phyloP scores from a whole-genome alignment of 2,113 vertebrate genomes.

The Rhea pennata region DNA sequence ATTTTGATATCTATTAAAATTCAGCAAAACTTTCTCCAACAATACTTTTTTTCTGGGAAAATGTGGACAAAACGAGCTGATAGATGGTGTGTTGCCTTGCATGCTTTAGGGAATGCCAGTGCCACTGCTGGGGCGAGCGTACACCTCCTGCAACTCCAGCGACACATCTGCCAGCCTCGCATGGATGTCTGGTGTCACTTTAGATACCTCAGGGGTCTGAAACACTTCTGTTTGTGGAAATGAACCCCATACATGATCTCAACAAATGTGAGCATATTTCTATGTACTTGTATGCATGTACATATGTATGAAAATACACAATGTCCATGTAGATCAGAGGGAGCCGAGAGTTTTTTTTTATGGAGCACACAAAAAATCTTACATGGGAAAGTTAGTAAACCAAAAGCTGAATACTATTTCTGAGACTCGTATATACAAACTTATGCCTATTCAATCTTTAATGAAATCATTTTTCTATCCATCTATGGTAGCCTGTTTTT shows the following conservation, averaged over 20 bases:
- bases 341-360: not conserved
- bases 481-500: not conserved
- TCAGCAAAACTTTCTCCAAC: not conserved
- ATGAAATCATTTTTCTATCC: not conserved
- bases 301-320: not conserved
- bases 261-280: not conserved
- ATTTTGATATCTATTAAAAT: not conserved
- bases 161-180: not conserved
- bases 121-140: too few relatives aligned
- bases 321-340: accelerated
- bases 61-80: not conserved
- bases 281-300: not conserved
- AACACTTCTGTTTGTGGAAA: not conserved
- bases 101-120: not conserved
- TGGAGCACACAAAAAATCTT: not conserved
- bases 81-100: not conserved
- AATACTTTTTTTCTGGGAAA: not conserved
- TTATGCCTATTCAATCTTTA: not conserved
- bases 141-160: too few relatives aligned
- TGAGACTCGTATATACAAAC: not conserved
- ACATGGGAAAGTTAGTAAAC: not conserved
- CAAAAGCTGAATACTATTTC: not conserved
- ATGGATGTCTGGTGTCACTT: not conserved
- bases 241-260: not conserved
- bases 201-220: not conserved